A percentile compares a stretch with the other conserved stretches of the same genome.
phyloP scores from a whole-genome alignment of 1,140 invertebrate genomes.

The Ericerus pela region DNA sequence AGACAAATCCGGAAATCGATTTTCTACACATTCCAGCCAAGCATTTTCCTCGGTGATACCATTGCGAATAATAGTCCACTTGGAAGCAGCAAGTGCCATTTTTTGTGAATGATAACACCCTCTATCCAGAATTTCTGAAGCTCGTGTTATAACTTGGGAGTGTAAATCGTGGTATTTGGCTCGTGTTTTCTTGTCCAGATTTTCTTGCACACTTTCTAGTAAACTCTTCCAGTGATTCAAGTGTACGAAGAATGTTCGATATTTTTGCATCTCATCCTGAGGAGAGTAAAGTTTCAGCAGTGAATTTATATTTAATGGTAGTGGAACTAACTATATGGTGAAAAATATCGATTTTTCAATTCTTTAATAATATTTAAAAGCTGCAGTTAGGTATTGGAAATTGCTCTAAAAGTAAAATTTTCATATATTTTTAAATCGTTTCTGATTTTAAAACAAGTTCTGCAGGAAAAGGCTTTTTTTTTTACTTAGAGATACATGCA shows the following conservation, averaged over 20 bases:
- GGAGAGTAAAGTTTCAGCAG: constrained; percentile 4
- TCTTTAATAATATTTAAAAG: too few species aligned
- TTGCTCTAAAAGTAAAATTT: too few species aligned
- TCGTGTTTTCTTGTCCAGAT: constrained; percentile 61
- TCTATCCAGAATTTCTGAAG: constrained; percentile 56
- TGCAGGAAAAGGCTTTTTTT: too few species aligned
- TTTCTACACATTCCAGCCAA: constrained; percentile 64
- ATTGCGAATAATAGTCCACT: constrained; percentile 64
- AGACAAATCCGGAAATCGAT: constrained; percentile 59
- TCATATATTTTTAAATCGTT: too few species aligned
- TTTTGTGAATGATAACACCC: constrained; percentile 61
- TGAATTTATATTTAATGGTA: too few species aligned
- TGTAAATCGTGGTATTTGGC: constrained; percentile 56
- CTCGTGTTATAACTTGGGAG: constrained; percentile 52
- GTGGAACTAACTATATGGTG: too few species aligned
- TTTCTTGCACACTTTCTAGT: constrained; percentile 66
- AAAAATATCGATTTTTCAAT: too few species aligned
- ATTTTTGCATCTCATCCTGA: constrained; percentile 67
- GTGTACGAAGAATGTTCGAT: constrained; percentile 74
- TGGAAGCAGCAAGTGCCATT: constrained; percentile 63
- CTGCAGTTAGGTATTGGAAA: too few species aligned
- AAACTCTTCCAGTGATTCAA: constrained; percentile 68
- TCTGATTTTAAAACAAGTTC: too few species aligned
- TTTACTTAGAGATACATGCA: too few species aligned
- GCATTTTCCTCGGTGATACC: constrained; percentile 62